Percentiles rank a stretch among this genome's conserved stretches.
phyloP scores from a whole-genome alignment of 2,888 invertebrate genomes.

The Brachyptera putata region DNA sequence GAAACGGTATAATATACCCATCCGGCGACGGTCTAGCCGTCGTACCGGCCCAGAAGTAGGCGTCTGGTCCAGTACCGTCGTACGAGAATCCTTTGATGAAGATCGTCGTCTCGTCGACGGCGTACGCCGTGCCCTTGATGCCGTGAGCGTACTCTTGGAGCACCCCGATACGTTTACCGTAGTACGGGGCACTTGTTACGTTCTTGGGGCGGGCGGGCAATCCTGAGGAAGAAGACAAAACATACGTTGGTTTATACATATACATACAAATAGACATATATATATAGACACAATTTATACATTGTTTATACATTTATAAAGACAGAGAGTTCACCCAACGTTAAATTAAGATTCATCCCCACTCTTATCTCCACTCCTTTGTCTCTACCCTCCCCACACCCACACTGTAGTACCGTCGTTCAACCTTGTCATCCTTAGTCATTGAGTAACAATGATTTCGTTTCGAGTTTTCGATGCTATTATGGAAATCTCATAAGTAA shows the following conservation, averaged over 20 bases:
- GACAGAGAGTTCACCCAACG: no score
- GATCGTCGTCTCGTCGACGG: conserved; percentile 82
- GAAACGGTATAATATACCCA: conserved; percentile 80
- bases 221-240: not conserved
- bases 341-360: no score
- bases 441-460: not conserved
- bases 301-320: no score
- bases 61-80: conserved; percentile 83
- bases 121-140: conserved; percentile 77
- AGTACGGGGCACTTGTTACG: conserved; percentile 63
- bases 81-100: conserved; percentile 85
- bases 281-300: no score
- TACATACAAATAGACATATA: no score
- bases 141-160: conserved; percentile 72
- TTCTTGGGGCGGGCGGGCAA: conserved; percentile 31
- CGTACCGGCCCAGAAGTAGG: conserved; percentile 88
- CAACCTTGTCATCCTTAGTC: not conserved
- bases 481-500: no score
- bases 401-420: not conserved
- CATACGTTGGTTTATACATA: no score
- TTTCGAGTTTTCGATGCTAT: no score
- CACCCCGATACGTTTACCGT: conserved; percentile 70
- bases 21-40: conserved; percentile 74
- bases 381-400: no score
- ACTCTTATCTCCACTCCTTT: no score